A percentile compares a stretch with the other conserved stretches of the same genome.
Evolutionary conservation across 2,113 vertebrate species (phyloP).

Genomic region (Spheniscus mendiculus): DNA sequence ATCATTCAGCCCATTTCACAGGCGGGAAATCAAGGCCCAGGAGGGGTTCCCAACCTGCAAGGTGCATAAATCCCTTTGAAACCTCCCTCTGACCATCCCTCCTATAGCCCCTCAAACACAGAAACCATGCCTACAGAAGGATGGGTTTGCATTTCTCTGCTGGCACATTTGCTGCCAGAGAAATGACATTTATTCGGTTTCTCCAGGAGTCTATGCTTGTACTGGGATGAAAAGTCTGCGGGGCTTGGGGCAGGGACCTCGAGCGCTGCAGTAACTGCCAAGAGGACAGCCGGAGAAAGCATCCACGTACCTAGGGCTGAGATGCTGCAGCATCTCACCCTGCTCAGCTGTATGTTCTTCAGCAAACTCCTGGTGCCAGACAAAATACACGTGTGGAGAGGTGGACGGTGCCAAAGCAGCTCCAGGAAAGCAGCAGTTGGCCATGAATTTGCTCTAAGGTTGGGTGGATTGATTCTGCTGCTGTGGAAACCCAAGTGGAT

Average conservation of each 20-base stretch:
- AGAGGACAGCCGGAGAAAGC: background rate
- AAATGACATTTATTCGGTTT: background rate
- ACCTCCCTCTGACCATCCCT: background rate
- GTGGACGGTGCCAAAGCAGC: background rate
- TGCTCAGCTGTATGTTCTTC: background rate
- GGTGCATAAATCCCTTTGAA: background rate
- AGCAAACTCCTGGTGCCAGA: background rate
- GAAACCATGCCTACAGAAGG: background rate
- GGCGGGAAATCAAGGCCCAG: background rate
- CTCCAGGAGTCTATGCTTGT: fast-evolving
- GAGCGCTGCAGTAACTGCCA: background rate
- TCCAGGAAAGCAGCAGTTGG: background rate
- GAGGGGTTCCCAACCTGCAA: background rate
- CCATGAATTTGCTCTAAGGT: background rate
- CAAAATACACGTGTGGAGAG: background rate
- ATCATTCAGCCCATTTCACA: background rate
- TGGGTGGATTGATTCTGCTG: background rate
- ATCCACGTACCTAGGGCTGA: background rate
- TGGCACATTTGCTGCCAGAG: background rate
- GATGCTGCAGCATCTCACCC: background rate
- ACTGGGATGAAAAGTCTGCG: background rate
- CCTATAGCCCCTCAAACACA: background rate
- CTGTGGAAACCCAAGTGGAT: background rate
- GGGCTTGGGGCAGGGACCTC: fast-evolving
- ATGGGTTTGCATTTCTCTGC: background rate